Percentiles rank a stretch among this genome's conserved stretches.
Conservation (phyloP, 2,888 invertebrate species). For the Neoascia interrupta region DNA sequence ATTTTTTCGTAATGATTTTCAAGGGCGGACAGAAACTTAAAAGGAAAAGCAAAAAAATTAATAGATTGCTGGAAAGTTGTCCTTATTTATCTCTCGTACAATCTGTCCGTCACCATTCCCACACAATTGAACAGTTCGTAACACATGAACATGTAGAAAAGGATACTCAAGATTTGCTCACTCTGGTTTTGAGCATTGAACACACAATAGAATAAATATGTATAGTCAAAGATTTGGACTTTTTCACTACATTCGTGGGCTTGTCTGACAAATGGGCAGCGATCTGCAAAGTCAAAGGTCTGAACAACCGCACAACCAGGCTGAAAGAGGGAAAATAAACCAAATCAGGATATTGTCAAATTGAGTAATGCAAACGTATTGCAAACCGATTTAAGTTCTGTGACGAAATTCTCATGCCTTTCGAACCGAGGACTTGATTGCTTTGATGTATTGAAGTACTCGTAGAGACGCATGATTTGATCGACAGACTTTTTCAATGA, state of each 20-base stretch:
- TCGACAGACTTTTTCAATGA: too few relatives aligned
- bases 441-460: slow-evolving; percentile 47
- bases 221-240: slow-evolving; percentile 76
- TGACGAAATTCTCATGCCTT: slow-evolving; percentile 54
- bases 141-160: slow-evolving; percentile 58
- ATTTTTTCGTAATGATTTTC: slow-evolving; percentile 79
- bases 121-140: slow-evolving; percentile 81
- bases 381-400: slow-evolving; percentile 38
- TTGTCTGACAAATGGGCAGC: slow-evolving; percentile 77
- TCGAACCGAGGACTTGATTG: slow-evolving; percentile 33
- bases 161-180: slow-evolving; percentile 51
- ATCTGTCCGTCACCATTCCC: slow-evolving; percentile 82
- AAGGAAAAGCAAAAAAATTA: slow-evolving; percentile 32
- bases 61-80: background rate
- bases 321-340: slow-evolving; percentile 32
- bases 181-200: slow-evolving; percentile 71
- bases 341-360: too few relatives aligned
- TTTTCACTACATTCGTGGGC: slow-evolving; percentile 74
- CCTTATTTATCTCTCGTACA: slow-evolving; percentile 80
- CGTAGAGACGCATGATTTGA: slow-evolving; percentile 32
- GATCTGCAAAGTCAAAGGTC: slow-evolving; percentile 72
- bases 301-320: slow-evolving; percentile 77
- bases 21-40: slow-evolving; percentile 82
- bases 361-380: background rate
- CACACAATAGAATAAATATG: slow-evolving; percentile 77